Evolutionary conservation across 1,140 invertebrate species (phyloP).

Genomic region (Thaumetopoea pityocampa): DNA sequence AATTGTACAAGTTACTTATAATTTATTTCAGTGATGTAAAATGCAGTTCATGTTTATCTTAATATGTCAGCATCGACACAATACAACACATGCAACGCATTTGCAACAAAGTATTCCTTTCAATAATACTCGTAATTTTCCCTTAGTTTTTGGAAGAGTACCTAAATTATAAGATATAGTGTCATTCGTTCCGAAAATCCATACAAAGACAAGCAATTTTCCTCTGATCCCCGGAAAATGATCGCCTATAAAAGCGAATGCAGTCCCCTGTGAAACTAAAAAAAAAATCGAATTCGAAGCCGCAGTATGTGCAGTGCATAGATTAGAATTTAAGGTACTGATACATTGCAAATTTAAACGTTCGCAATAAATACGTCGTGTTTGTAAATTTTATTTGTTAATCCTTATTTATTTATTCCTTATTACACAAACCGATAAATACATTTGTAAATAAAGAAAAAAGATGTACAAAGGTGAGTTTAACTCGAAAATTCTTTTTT

Average conservation of each 20-base stretch:
- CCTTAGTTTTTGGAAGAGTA: conserved; percentile 5
- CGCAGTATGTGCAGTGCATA: conserved; percentile 28
- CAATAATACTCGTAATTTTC: too few species aligned
- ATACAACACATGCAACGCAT: too few species aligned
- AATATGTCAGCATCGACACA: too few species aligned
- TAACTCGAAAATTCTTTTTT: too few species aligned
- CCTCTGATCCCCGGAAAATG: conserved; percentile 55
- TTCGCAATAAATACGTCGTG: conserved; percentile 2
- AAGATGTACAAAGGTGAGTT: too few species aligned
- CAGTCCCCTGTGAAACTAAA: conserved; percentile 23
- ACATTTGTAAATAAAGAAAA: too few species aligned
- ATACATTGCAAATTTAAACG: not conserved
- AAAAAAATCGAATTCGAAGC: conserved; percentile 38
- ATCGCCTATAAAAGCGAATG: conserved; percentile 46
- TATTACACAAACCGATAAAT: too few species aligned
- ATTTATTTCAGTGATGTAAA: too few species aligned
- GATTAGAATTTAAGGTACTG: conserved; percentile 7
- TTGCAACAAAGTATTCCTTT: too few species aligned
- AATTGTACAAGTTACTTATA: too few species aligned
- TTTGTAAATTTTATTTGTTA: conserved; percentile 2
- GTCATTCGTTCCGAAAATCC: conserved; percentile 40
- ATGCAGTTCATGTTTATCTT: too few species aligned
- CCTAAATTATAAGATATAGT: conserved; percentile 40
- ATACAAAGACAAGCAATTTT: conserved; percentile 48
- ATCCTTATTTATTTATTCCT: too few species aligned